Evolutionary conservation across 2,888 invertebrate species (phyloP).

Genomic region (Campoletis raptor): DNA sequence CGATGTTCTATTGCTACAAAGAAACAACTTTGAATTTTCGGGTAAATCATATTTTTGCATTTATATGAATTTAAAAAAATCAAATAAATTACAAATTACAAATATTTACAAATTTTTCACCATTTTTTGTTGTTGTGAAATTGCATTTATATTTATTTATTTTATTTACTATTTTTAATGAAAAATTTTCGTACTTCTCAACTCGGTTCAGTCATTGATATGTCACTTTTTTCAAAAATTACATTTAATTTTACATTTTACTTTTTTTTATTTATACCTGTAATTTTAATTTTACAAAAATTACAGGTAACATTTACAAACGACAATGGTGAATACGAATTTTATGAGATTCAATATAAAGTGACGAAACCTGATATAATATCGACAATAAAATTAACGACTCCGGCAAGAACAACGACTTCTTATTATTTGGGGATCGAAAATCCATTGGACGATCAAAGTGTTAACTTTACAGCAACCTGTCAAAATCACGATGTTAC

Average conservation of each 20-base stretch:
- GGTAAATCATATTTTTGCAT: constrained; percentile 63
- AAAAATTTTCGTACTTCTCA: no score
- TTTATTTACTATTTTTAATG: no score
- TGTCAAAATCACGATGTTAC: constrained; percentile 71
- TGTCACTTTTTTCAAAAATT: no score
- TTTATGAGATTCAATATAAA: constrained; percentile 76
- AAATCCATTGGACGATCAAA: constrained; percentile 73
- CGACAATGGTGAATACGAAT: constrained; percentile 74
- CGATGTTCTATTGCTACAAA: constrained; percentile 73
- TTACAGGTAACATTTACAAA: constrained; percentile 77
- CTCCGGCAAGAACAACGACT: constrained; percentile 68
- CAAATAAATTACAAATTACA: no score
- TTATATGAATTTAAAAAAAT: not conserved
- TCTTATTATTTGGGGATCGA: constrained; percentile 72
- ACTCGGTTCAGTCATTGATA: no score
- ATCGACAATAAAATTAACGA: constrained; percentile 74
- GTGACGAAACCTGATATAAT: constrained; percentile 75
- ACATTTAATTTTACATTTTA: no score
- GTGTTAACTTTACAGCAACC: constrained; percentile 68
- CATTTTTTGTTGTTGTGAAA: no score
- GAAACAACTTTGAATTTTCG: constrained; percentile 74
- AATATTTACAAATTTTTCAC: no score
- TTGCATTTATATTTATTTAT: no score
- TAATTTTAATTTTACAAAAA: no score
- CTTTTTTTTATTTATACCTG: no score